Evolutionary conservation across 2,113 vertebrate species (phyloP).

Genomic region (Phaethon lepturus): DNA sequence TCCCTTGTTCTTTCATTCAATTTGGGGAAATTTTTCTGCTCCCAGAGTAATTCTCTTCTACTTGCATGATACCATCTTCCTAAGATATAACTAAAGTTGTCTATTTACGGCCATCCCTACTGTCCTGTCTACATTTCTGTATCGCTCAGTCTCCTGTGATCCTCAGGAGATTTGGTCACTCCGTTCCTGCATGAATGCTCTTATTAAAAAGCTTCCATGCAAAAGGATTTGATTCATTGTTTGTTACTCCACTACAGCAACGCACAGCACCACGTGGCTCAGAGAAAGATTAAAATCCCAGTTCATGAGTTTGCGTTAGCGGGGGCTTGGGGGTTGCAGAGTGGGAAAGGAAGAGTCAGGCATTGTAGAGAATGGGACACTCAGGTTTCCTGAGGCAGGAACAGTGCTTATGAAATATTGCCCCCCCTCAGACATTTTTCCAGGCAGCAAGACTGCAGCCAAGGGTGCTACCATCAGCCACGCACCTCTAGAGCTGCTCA

Average conservation of each 20-base stretch:
- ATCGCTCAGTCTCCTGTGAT: background rate
- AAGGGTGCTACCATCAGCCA: background rate
- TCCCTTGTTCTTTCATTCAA: background rate
- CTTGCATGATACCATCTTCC: background rate
- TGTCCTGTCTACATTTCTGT: background rate
- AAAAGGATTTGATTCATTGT: background rate
- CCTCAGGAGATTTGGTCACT: background rate
- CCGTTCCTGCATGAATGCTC: background rate
- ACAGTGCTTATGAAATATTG: background rate
- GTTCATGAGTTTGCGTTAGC: background rate
- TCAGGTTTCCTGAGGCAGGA: background rate
- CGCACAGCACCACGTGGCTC: background rate
- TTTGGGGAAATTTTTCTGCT: background rate
- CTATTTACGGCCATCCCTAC: background rate
- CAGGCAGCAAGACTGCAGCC: background rate
- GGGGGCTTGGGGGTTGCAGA: background rate
- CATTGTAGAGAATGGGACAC: background rate
- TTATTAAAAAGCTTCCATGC: background rate
- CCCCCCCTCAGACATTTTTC: background rate
- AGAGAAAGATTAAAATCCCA: background rate
- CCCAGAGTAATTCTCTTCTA: background rate
- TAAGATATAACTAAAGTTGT: background rate
- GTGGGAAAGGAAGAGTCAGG: background rate
- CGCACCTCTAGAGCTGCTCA: background rate
- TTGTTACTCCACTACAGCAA: background rate